Evolutionary conservation across 2,797 vertebrate species (phyloP), one percentile per base, ranked within the genome.

Genomic region (Diglossa cyanea): DNA sequence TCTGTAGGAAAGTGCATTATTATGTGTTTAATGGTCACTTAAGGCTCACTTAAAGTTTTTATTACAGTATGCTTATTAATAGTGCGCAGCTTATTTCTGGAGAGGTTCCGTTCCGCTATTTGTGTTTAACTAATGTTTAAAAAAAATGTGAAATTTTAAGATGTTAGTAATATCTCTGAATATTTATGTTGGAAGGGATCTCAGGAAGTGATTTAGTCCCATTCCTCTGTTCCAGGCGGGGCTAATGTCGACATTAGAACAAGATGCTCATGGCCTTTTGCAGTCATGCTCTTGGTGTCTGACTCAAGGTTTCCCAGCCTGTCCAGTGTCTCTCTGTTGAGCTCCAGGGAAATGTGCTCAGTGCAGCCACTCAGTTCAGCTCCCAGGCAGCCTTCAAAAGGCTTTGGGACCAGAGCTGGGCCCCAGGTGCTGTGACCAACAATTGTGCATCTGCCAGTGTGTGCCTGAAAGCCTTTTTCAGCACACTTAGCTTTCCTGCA

Each of bases 181-280:
- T 95, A 75, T 93, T 95, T 95, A 68, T 75, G 44, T 90, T 95
- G 86, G 86, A 90, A 95, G 33, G 35, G 58, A 90, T 84, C 88
- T 86, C 91, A 75, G 88, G 90, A 95, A 86, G 70, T 44, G 23
- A 71, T 78, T 93, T 78, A 82, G 67, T 58, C 63, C 53, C 7
- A 37, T 61, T 50, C 25, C 37, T 58, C 67, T 82, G 39, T 55
- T 91, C 44, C 24, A 55, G 51, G 85, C 47, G 24, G 28, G 13
- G 15, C 65, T 90, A 71, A 70, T 42, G 61, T 67, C 8, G 2
- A 53, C 35, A 31, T 42, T 28, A 50, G 71, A 65, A 42, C 57
- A 88, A 61, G 81, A 74, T 83, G 48, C 55, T 63, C 1, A 0
- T 60, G 60, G 75, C 74, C 24, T 82, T 92, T 75, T 72, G 70